These are phyloP conservation scores for Tupaia chinensis DNA, from an alignment of 2,113 vertebrate species.

Conservation along the genomic window DNA sequence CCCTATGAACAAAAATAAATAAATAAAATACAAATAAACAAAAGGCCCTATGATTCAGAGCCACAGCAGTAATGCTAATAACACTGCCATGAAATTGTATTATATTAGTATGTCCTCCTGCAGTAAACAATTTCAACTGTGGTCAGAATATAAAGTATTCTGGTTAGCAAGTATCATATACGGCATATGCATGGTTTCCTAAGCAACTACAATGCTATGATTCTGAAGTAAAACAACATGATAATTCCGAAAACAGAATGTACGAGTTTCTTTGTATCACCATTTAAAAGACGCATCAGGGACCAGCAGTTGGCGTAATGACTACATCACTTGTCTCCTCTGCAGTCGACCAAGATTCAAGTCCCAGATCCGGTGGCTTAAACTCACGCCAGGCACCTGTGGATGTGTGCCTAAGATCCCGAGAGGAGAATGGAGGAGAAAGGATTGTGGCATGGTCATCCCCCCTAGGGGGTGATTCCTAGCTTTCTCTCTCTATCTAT, in stretches of 20 bases:
- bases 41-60: background rate
- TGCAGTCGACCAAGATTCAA: no score
- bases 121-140: conserved; percentile 21
- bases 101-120: background rate
- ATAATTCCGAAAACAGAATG: conserved; percentile 34
- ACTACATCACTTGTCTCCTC: no score
- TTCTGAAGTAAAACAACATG: conserved; percentile 41
- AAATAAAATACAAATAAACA: no score
- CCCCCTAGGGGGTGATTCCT: no score
- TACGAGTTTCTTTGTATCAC: background rate
- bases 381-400: no score
- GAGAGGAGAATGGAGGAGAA: no score
- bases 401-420: no score
- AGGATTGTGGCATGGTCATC: no score
- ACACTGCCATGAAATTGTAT: conserved; percentile 16
- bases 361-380: no score
- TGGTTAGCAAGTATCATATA: background rate
- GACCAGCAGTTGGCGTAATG: no score
- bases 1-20: no score
- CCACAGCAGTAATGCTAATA: background rate
- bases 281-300: conserved; percentile 22
- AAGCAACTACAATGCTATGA: background rate
- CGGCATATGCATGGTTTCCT: conserved; percentile 10
- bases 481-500: no score
- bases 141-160: conserved; percentile 30